Evolutionary conservation across 2,888 invertebrate species (phyloP).

Genomic region (Zaprionus lineosus): DNA sequence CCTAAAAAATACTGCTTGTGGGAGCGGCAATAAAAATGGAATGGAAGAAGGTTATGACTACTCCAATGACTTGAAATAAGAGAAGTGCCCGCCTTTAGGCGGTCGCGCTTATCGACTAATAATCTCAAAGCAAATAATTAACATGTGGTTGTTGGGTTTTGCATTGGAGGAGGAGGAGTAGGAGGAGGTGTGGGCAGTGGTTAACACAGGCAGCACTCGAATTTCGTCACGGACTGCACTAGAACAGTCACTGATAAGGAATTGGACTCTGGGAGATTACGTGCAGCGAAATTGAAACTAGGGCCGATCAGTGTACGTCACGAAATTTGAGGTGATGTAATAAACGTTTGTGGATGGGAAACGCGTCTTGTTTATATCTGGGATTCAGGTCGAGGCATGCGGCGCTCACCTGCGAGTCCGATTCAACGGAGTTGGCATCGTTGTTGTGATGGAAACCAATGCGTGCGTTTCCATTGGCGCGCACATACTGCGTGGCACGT

Average conservation of each 20-base stretch:
- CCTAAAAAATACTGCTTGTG: no score
- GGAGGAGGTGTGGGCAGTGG: background rate
- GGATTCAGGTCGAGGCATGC: background rate
- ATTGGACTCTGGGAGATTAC: conserved; percentile 29
- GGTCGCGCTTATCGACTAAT: no score
- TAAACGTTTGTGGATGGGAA: background rate
- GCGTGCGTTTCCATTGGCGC: conserved; percentile 69
- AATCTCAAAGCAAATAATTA: conserved; percentile 22
- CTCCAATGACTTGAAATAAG: no score
- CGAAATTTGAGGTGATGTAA: conserved; percentile 40
- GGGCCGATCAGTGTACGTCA: conserved; percentile 22
- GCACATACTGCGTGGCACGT: conserved; percentile 77
- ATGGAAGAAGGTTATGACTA: no score
- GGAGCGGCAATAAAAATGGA: no score
- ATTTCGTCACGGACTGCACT: conserved; percentile 52
- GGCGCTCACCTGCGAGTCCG: conserved; percentile 80
- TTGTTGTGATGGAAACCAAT: conserved; percentile 78
- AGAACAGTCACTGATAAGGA: conserved; percentile 32
- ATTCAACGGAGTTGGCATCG: conserved; percentile 79
- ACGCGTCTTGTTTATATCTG: background rate
- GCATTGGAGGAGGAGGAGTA: no score
- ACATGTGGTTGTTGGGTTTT: conserved; percentile 25
- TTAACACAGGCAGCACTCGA: background rate
- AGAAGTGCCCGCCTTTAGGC: no score
- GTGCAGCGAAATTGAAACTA: background rate